Evolutionary conservation across 2,113 vertebrate genomes (phyloP).

Genomic region (Mola mola): DNA sequence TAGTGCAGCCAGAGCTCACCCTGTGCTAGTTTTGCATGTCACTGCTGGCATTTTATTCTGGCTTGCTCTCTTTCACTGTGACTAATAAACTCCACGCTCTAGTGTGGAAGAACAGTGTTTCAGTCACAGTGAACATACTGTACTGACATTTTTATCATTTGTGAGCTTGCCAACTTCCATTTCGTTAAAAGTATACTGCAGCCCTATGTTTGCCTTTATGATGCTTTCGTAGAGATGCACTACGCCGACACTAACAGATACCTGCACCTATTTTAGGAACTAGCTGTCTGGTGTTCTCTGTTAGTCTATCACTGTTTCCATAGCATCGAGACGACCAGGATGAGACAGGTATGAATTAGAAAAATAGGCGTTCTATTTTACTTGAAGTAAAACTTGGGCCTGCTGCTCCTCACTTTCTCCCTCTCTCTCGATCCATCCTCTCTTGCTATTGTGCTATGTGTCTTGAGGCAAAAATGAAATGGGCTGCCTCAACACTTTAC

Average conservation of each 20-base stretch:
- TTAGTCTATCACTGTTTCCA: constrained; percentile 49
- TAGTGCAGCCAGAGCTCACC: constrained; percentile 2
- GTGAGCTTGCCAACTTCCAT: constrained; percentile 11
- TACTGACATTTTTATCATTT: constrained; percentile 13
- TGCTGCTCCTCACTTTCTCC: constrained; percentile 28
- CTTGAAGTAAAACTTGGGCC: constrained; percentile 45
- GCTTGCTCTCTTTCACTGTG: constrained; percentile 23
- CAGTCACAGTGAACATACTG: constrained; percentile 23
- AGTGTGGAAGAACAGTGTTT: constrained; percentile 17
- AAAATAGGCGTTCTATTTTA: constrained; percentile 76
- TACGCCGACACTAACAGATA: constrained; percentile 24
- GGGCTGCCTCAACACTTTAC: constrained; percentile 52
- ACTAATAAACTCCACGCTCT: constrained; percentile 14
- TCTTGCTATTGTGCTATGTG: constrained; percentile 8
- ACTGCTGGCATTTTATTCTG: constrained; percentile 22
- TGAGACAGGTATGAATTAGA: constrained; percentile 55
- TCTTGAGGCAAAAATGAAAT: constrained; percentile 59
- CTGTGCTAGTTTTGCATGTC: constrained; percentile 24
- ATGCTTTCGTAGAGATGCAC: constrained; percentile 22
- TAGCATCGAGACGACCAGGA: constrained; percentile 59
- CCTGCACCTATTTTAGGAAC: constrained; percentile 42
- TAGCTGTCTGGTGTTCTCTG: constrained; percentile 39
- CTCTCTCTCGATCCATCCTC: constrained; percentile 8
- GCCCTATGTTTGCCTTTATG: constrained; percentile 11
- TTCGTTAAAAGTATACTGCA: constrained; percentile 12